Percentiles rank a stretch among this genome's conserved stretches.
These are phyloP conservation scores for Agriopis leucophaearia DNA, from an alignment of 2,888 invertebrate species.

Conservation along the genomic window DNA sequence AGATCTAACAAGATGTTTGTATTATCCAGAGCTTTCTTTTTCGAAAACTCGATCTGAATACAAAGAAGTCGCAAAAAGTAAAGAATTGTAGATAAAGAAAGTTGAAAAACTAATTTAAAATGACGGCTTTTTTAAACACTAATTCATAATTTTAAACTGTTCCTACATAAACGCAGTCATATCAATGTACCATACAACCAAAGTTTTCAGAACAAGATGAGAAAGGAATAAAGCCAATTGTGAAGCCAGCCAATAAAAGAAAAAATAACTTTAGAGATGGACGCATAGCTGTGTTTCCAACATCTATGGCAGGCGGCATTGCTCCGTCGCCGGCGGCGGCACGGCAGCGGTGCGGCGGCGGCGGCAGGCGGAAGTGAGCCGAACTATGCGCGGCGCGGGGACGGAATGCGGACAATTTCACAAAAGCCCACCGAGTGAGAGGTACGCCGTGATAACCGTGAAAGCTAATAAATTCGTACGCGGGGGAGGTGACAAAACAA, in stretches of 20 bases:
- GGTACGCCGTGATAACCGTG: conserved; percentile 75
- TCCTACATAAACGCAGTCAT: conserved; percentile 19
- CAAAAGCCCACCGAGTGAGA: conserved; percentile 77
- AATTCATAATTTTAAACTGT: conserved; percentile 5
- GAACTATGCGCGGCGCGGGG: conserved; percentile 70
- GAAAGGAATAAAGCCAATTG: conserved; percentile 57
- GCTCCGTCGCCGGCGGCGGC: conserved; percentile 41
- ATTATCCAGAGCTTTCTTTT: not conserved
- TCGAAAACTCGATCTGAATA: not conserved
- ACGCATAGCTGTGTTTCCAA: conserved; percentile 66
- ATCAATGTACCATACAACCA: conserved; percentile 41
- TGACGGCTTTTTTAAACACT: not conserved
- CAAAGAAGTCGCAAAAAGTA: not conserved
- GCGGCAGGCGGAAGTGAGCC: conserved; percentile 65
- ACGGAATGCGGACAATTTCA: conserved; percentile 78
- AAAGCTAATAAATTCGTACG: conserved; percentile 79
- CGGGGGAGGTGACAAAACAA: conserved; percentile 69
- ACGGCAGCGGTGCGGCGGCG: conserved; percentile 58
- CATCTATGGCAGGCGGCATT: conserved; percentile 53
- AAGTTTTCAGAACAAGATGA: conserved; percentile 52
- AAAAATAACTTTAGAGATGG: conserved; percentile 55
- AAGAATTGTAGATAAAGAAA: not conserved
- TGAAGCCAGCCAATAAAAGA: conserved; percentile 57
- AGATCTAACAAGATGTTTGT: conserved; percentile 34
- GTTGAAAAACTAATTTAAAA: not conserved